Evolutionary conservation across 2,113 vertebrate species (phyloP).

Genomic region (Sciurus niger): DNA sequence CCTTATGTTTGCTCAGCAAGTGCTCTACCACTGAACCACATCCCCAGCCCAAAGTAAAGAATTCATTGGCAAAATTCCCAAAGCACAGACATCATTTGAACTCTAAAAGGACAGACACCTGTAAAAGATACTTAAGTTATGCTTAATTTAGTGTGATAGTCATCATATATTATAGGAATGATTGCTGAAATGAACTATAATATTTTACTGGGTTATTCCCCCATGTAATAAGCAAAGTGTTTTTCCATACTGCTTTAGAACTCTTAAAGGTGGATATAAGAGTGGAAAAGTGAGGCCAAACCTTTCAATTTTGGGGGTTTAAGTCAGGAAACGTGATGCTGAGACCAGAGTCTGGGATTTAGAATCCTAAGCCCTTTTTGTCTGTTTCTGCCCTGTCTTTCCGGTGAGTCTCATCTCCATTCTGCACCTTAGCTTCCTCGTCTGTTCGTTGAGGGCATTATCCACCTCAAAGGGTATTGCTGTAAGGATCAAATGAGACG

Average conservation of each 20-base stretch:
- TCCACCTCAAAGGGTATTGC: neutral
- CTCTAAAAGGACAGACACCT: neutral
- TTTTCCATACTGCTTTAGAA: neutral
- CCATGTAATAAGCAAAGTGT: neutral
- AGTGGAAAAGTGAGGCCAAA: neutral
- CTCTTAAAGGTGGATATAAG: neutral
- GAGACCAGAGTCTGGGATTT: neutral
- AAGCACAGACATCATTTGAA: neutral
- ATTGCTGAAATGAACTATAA: neutral
- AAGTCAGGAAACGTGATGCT: neutral
- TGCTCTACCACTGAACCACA: neutral
- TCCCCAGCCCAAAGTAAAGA: neutral
- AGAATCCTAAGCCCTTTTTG: neutral
- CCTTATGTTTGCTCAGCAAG: neutral
- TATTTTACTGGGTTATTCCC: neutral
- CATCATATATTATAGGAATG: neutral
- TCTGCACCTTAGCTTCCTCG: neutral
- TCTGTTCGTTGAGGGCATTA: neutral
- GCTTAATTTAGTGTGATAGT: neutral
- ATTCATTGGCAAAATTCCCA: conserved; percentile 38
- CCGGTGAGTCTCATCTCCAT: neutral
- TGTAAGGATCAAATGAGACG: neutral
- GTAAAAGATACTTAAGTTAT: neutral
- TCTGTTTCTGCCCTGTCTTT: neutral
- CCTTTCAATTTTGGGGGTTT: conserved; percentile 12